Evolutionary conservation across 1,140 invertebrate species (phyloP).

Genomic region (Aethina tumida): DNA sequence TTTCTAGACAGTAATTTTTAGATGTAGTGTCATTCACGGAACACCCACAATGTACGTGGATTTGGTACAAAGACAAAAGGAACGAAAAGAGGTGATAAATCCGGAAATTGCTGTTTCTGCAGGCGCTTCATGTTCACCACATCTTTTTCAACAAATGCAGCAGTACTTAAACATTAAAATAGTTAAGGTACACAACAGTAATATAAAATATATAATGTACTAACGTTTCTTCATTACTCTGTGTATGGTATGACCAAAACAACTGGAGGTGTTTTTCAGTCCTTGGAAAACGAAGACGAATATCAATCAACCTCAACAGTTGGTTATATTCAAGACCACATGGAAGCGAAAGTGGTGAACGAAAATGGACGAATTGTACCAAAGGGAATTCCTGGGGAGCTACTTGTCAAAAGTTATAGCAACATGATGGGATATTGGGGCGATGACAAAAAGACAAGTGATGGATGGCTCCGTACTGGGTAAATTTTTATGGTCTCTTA

Average conservation of each 20-base stretch:
- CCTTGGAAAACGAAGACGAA: conserved; percentile 47
- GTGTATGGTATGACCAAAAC: conserved; percentile 82
- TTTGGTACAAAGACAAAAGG: conserved; percentile 45
- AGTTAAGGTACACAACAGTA: conserved; percentile 32
- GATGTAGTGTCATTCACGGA: conserved; percentile 68
- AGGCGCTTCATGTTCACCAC: conserved; percentile 65
- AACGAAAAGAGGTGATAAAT: conserved; percentile 10
- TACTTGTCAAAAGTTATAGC: conserved; percentile 67
- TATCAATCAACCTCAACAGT: conserved; percentile 60
- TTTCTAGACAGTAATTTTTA: no score
- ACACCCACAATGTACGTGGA: conserved; percentile 95
- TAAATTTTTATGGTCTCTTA: not conserved
- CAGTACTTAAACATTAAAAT: conserved; percentile 25
- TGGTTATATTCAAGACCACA: conserved; percentile 63
- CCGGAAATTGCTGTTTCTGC: conserved; percentile 40
- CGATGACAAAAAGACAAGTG: conserved; percentile 67
- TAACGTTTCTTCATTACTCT: not conserved
- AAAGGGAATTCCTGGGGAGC: conserved; percentile 64
- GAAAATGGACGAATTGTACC: conserved; percentile 55
- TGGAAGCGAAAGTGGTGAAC: conserved; percentile 67
- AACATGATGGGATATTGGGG: conserved; percentile 80
- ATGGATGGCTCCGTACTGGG: conserved; percentile 68
- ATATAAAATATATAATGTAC: no score
- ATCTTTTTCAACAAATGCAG: conserved; percentile 54
- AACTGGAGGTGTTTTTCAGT: conserved; percentile 62